phyloP scores from a whole-genome alignment of 2,888 invertebrate genomes.

The Tortricodes alternella region DNA sequence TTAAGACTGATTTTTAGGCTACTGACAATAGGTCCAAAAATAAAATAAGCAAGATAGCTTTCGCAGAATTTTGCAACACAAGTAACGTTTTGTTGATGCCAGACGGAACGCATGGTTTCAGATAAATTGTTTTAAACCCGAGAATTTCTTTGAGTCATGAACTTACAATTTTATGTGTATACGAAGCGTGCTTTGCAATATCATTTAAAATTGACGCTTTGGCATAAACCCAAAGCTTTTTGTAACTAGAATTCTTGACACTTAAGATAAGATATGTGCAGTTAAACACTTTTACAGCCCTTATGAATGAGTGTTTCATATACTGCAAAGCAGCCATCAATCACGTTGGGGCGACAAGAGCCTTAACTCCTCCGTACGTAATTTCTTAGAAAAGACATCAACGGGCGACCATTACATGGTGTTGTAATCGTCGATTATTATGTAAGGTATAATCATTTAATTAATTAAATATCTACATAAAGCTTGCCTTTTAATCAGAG shows the following conservation, averaged over 20 bases:
- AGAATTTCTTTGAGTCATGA: slow-evolving; percentile 8
- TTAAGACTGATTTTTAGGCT: too few relatives aligned
- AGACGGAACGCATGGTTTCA: slow-evolving; percentile 12
- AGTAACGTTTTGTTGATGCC: slow-evolving; percentile 9
- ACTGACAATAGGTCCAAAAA: too few relatives aligned
- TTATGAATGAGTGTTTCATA: neutral
- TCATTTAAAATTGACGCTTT: slow-evolving; percentile 21
- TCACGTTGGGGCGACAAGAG: neutral
- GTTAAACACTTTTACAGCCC: neutral
- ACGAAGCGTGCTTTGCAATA: slow-evolving; percentile 16
- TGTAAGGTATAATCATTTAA: neutral
- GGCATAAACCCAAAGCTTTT: slow-evolving; percentile 13
- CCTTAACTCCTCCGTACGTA: slow-evolving; percentile 21
- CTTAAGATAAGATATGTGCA: neutral
- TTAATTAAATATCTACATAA: too few relatives aligned
- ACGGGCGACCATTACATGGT: slow-evolving; percentile 50
- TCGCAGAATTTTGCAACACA: neutral
- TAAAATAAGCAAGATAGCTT: too few relatives aligned
- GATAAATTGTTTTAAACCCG: slow-evolving; percentile 9
- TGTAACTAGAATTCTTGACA: neutral
- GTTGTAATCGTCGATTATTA: neutral
- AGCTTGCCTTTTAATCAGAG: too few relatives aligned
- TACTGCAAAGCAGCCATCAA: slow-evolving; percentile 1
- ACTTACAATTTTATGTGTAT: slow-evolving; percentile 20
- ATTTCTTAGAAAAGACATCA: slow-evolving; percentile 67